Base-by-base conservation (phyloP, 2,888 invertebrate genomes). In the Eilema caniola region DNA sequence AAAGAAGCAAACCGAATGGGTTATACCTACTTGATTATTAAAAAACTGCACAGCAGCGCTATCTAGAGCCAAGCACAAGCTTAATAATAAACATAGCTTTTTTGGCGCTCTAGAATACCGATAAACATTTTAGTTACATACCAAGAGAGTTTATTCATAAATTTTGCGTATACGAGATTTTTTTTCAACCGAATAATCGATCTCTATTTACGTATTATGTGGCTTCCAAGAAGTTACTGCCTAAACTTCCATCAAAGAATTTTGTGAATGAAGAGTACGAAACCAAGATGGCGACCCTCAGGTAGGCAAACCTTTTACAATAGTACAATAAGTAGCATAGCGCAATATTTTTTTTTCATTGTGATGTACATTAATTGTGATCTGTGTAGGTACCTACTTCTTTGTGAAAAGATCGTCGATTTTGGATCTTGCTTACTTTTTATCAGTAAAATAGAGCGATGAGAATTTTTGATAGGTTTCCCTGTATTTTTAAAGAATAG, bases 211-310 rank as follows among this genome's bases (percentile, higher is more conserved):
- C n/a, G 53, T 53, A 53, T 53, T 16, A 33, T 41, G 57, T 82
- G 80, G 86, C 84, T 90, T 90, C 85, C 83, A 78, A 82, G 82
- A 90, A 91, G 89, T 90, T 84, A 84, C 79, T 82, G 73, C 76
- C 73, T 84, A 85, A 85, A 84, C 83, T 77, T 79, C 80, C 78
- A 80, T 76, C 73, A 89, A 83, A 81, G 88, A 88, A 90, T 90
- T 87, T 57, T 85, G 78, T 90, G 90, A 92, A 92, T 84, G 83
- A 87, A 85, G 83, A 78, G 77, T 80, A 79, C 77, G 83, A 79
- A 81, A 79, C 80, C 81, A 87, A 86, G 79, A 86, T 85, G 83
- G 83, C 83, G 79, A 8, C 31, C 64, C 56, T 69, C 88, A 88
- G 87, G 88, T 89, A 88, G 86, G 86, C 88, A 88, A 82, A 77